A percentile compares a stretch with the other conserved stretches of the same genome.
Conservation (phyloP, 37 sponge, comb jelly and placozoan genomes). For the Lycopodina hypogea region DNA sequence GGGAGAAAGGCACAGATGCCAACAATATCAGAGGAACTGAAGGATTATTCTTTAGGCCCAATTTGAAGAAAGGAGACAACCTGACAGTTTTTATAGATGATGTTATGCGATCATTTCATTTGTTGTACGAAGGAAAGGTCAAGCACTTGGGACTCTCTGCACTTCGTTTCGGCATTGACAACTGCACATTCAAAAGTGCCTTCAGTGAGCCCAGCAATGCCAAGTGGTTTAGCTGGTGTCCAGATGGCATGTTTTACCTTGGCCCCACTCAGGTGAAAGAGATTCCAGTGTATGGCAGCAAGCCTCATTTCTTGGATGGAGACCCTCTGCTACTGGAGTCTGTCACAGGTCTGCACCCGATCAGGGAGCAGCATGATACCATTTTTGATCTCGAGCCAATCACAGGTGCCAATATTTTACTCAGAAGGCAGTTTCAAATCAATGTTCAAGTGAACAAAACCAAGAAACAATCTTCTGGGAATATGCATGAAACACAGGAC, state of each 20-base stretch:
- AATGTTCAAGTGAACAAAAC: slow-evolving; percentile 55
- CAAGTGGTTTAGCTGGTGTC: slow-evolving; percentile 55
- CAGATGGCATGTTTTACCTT: slow-evolving; percentile 71
- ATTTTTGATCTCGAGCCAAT: slow-evolving; percentile 63
- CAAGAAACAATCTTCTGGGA: background rate
- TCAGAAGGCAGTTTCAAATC: slow-evolving; percentile 47
- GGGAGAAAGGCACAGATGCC: slow-evolving; percentile 44
- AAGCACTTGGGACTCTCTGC: slow-evolving; percentile 50
- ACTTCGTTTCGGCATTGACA: slow-evolving; percentile 44
- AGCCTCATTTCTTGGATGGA: slow-evolving; percentile 81
- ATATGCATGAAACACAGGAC: slow-evolving; percentile 16
- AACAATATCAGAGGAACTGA: slow-evolving; percentile 77
- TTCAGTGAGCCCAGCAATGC: slow-evolving; percentile 47
- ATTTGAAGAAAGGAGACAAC: slow-evolving; percentile 51
- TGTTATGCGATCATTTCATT: slow-evolving; percentile 60
- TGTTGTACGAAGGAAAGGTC: slow-evolving; percentile 29
- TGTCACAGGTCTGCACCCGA: slow-evolving; percentile 46
- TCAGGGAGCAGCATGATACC: slow-evolving; percentile 48
- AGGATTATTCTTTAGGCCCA: slow-evolving; percentile 80
- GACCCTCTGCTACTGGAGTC: slow-evolving; percentile 50
- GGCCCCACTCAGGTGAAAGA: slow-evolving; percentile 45
- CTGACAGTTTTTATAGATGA: slow-evolving; percentile 73
- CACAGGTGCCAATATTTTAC: slow-evolving; percentile 58
- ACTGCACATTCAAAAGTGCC: slow-evolving; percentile 45
- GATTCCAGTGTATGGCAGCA: slow-evolving; percentile 74